phyloP scores from a whole-genome alignment of 2,797 vertebrate species.

The Chrosomus eos region DNA sequence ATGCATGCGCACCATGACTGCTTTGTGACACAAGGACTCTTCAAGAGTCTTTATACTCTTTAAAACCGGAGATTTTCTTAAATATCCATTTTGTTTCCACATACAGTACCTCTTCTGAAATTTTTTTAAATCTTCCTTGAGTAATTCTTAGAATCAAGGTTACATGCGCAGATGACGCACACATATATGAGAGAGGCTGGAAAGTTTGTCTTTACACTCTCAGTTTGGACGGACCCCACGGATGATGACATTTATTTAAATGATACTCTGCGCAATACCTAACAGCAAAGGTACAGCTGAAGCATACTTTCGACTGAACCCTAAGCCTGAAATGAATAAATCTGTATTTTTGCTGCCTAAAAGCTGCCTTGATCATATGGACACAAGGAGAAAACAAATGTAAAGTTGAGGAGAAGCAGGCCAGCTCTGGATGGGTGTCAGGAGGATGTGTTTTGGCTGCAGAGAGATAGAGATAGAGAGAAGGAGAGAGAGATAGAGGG shows the following conservation, averaged over 20 bases:
- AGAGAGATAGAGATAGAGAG: no score
- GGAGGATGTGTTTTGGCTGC: background rate
- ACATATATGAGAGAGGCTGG: background rate
- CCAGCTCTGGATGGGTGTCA: slow-evolving; percentile 27
- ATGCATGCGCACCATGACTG: background rate
- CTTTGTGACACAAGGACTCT: no score
- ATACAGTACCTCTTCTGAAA: background rate
- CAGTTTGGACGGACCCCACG: background rate
- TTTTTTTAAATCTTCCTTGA: background rate
- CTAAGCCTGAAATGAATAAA: background rate
- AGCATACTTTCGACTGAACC: background rate
- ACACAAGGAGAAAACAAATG: slow-evolving; percentile 8
- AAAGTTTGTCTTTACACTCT: background rate
- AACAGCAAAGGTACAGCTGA: background rate
- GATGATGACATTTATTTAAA: background rate
- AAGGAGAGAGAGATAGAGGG: no score
- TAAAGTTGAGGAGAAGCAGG: slow-evolving; percentile 46
- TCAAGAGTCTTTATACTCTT: background rate
- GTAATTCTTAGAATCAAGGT: background rate
- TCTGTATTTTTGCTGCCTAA: slow-evolving; percentile 3
- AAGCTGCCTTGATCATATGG: slow-evolving; percentile 4
- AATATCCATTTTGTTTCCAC: background rate
- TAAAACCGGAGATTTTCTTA: background rate
- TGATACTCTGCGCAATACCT: background rate
- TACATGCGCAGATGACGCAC: background rate